These are phyloP conservation scores for Sinhomidia bicolor DNA, from an alignment of 2,888 invertebrate species.

Conservation along the genomic window DNA sequence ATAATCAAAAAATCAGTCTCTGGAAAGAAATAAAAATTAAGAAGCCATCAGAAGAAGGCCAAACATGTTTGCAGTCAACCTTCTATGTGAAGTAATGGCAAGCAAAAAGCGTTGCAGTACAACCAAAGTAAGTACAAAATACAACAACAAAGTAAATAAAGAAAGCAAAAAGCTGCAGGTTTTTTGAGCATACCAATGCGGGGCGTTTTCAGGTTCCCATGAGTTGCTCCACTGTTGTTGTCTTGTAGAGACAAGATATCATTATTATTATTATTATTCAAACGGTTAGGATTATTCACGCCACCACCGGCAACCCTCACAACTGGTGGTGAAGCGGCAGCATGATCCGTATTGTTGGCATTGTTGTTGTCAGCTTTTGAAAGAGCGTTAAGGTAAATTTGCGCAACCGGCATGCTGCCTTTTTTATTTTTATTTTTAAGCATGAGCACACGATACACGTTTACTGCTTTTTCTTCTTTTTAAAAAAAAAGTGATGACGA, in stretches of 20 bases:
- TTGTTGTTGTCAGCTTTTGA: conserved; percentile 46
- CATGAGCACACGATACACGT: conserved; percentile 35
- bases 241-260: conserved; percentile 6
- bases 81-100: no score
- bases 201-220: conserved; percentile 69
- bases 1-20: background rate
- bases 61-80: no score
- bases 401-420: conserved; percentile 62
- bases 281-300: conserved; percentile 31
- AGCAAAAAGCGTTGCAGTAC: no score
- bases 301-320: conserved; percentile 9
- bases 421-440: conserved; percentile 38
- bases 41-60: background rate
- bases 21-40: conserved; percentile 35
- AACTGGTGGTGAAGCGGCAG: background rate
- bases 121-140: no score
- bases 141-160: background rate
- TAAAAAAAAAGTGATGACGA: background rate
- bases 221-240: conserved; percentile 18
- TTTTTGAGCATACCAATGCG: conserved; percentile 58
- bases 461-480: background rate
- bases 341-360: background rate
- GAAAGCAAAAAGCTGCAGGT: background rate
- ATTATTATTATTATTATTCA: conserved; percentile 58
- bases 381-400: conserved; percentile 44